Percentiles rank a stretch among this genome's conserved stretches.
Evolutionary conservation across 2,888 invertebrate species (phyloP).

Genomic region (Pristionchus fissidentatus): DNA sequence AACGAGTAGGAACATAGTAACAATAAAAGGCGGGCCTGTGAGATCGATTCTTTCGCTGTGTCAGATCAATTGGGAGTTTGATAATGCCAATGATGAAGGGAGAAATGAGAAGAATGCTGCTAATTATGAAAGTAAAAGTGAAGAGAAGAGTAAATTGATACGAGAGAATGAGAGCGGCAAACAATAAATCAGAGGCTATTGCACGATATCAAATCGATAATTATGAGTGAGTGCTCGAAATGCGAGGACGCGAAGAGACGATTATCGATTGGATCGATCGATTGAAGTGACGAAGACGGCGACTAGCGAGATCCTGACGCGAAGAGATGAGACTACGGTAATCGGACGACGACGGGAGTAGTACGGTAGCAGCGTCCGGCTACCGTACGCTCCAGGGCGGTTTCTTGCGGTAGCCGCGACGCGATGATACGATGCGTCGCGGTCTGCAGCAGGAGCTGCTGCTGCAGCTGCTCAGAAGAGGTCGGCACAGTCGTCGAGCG

Average conservation of each 20-base stretch:
- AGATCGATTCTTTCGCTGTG: conserved; percentile 2
- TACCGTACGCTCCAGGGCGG: neutral
- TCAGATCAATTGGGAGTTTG: conserved; percentile 19
- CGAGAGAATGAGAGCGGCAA: neutral
- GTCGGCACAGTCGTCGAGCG: conserved; percentile 61
- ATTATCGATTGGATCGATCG: conserved; percentile 29
- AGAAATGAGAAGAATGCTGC: neutral
- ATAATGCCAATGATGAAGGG: conserved; percentile 29
- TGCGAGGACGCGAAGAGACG: neutral
- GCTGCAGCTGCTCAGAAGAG: conserved; percentile 51
- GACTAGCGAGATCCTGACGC: conserved; percentile 42
- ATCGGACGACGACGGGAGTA: neutral
- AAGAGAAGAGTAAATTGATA: conserved; percentile 25
- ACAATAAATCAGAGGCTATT: neutral
- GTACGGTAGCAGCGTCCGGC: neutral
- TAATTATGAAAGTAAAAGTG: conserved; percentile 36
- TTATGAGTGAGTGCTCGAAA: conserved; percentile 9
- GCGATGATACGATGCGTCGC: neutral
- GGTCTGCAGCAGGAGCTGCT: neutral
- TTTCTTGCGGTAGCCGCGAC: conserved; percentile 37
- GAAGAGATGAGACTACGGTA: conserved; percentile 40
- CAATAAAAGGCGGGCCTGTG: conserved; percentile 27
- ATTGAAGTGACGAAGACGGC: conserved; percentile 1
- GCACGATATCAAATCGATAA: conserved; percentile 34
- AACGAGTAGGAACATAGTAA: neutral